Conservation (phyloP, 2,797 vertebrate genomes). For the Falco concolor region DNA sequence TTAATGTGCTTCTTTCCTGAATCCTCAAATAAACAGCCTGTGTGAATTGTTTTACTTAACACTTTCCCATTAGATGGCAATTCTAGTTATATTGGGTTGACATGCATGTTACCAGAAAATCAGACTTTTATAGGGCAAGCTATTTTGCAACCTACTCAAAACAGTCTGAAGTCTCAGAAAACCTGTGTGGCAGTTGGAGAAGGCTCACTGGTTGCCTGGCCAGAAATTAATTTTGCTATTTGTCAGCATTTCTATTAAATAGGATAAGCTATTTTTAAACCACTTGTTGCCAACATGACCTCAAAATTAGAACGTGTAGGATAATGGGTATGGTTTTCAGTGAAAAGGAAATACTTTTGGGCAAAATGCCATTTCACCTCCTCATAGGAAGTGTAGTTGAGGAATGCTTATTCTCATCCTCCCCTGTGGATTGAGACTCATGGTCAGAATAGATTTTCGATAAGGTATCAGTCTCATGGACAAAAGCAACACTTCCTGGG, state of each 20-base stretch:
- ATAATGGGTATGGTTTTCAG: constrained; percentile 18
- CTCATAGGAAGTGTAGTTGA: background rate
- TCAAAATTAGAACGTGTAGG: constrained; percentile 16
- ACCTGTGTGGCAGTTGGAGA: background rate
- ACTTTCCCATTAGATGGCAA: background rate
- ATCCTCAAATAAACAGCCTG: background rate
- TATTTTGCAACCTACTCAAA: background rate
- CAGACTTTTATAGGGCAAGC: background rate
- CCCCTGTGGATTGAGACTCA: background rate
- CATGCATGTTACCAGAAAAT: background rate
- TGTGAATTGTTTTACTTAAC: background rate
- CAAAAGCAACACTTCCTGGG: background rate
- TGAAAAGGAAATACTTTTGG: background rate
- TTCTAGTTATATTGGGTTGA: background rate
- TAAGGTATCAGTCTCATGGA: background rate
- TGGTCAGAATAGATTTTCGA: background rate
- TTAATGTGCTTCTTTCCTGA: background rate
- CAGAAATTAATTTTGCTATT: background rate
- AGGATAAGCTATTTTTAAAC: constrained; percentile 9
- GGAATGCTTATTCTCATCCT: background rate
- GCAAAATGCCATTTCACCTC: background rate
- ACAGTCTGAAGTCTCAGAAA: background rate
- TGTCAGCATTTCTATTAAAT: background rate
- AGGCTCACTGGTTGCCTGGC: background rate
- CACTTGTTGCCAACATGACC: background rate